These are phyloP conservation scores for Polypedilum vanderplanki DNA, from an alignment of 1,140 invertebrate species.

Conservation along the genomic window DNA sequence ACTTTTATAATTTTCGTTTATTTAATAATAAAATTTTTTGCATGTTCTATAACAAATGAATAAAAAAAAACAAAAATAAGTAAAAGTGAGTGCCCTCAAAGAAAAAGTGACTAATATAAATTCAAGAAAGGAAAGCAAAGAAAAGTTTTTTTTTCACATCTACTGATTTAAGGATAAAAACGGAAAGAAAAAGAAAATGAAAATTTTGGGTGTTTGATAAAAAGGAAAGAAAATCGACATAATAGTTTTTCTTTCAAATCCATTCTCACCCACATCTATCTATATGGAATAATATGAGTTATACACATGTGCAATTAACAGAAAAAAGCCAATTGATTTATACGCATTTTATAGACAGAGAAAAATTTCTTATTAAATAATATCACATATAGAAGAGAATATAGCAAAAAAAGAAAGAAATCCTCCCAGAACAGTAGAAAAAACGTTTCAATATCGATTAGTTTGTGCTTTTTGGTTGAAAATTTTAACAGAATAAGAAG, in stretches of 20 bases:
- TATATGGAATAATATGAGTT: neutral
- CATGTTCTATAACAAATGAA: neutral
- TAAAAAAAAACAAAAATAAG: too few relatives aligned
- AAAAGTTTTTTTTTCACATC: neutral
- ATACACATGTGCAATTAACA: conserved; percentile 18
- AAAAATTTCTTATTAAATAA: neutral
- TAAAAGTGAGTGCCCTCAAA: conserved; percentile 8
- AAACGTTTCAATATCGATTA: conserved; percentile 24
- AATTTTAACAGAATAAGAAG: conserved; percentile 26
- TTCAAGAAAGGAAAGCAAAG: neutral
- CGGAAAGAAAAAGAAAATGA: neutral
- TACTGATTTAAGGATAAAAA: conserved; percentile 13
- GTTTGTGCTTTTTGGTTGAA: conserved; percentile 23
- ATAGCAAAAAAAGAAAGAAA: conserved; percentile 2
- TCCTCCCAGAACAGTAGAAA: neutral
- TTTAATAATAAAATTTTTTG: neutral
- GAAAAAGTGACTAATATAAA: conserved; percentile 10
- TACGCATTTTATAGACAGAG: neutral
- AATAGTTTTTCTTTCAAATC: neutral
- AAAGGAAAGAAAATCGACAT: neutral
- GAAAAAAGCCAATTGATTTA: neutral
- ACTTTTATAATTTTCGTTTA: neutral
- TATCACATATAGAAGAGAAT: neutral
- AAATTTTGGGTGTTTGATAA: neutral
- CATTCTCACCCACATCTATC: neutral